Percentiles rank a stretch among this genome's conserved stretches.
Evolutionary conservation across 2,797 vertebrate genomes (phyloP).

Genomic region (Mus caroli): DNA sequence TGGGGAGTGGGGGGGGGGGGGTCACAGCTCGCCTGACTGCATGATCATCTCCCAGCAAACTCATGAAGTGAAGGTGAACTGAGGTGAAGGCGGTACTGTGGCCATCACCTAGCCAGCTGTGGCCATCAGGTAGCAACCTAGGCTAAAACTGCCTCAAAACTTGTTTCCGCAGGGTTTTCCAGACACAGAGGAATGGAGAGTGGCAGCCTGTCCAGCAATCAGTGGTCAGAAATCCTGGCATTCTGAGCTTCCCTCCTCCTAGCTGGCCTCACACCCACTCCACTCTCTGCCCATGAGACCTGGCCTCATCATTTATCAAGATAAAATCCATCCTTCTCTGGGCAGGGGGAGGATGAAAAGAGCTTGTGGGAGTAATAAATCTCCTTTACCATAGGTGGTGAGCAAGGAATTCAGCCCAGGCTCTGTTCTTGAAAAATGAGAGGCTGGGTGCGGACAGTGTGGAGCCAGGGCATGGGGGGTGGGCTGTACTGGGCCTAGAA

Average conservation of each 20-base stretch:
- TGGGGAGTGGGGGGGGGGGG: not conserved
- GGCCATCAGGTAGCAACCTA: not conserved
- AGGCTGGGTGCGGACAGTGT: conserved; percentile 33
- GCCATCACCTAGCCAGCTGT: not conserved
- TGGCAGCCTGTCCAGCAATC: not conserved
- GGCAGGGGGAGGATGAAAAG: conserved; percentile 80
- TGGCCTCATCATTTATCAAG: conserved; percentile 80
- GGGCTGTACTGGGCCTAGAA: not conserved
- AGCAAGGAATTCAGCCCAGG: conserved; percentile 81
- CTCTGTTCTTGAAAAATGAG: conserved; percentile 76
- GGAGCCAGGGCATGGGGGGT: not conserved
- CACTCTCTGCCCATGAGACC: conserved; percentile 37
- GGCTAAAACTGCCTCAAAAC: not conserved
- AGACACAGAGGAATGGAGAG: not conserved
- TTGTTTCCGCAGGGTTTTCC: not conserved
- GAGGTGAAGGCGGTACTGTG: not conserved
- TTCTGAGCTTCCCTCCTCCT: conserved; percentile 40
- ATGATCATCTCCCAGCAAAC: not conserved
- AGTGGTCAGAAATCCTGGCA: not conserved
- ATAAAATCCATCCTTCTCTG: conserved; percentile 79
- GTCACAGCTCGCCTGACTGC: not conserved
- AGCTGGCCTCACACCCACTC: conserved; percentile 4
- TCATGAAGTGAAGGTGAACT: not conserved
- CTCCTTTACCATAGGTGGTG: conserved; percentile 81
- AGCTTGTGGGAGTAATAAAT: conserved; percentile 78